Evolutionary conservation across 2,888 invertebrate species (phyloP).

Genomic region (Andricus quercusramuli): DNA sequence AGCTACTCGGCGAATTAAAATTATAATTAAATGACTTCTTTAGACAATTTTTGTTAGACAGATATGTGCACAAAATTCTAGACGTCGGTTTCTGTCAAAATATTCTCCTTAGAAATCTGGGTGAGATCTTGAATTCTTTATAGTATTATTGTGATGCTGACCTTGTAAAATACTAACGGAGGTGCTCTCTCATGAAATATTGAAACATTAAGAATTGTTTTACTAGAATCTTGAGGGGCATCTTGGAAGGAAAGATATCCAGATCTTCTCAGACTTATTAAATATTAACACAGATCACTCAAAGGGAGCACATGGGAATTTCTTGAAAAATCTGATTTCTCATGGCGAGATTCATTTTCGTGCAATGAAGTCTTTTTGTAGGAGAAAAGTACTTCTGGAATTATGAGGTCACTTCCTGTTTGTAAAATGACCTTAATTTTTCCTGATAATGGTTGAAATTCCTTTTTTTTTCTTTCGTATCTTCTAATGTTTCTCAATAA

Average conservation of each 20-base stretch:
- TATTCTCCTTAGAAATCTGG: neutral
- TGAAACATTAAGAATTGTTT: neutral
- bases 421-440: neutral
- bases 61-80: slow-evolving; percentile 7
- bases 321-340: slow-evolving; percentile 10
- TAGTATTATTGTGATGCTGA: neutral
- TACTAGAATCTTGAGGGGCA: neutral
- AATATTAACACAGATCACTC: slow-evolving; percentile 26
- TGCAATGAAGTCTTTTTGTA: neutral
- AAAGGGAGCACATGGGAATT: slow-evolving; percentile 31
- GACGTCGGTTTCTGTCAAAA: neutral
- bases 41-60: neutral
- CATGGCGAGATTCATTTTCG: neutral
- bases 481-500: neutral
- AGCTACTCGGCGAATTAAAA: slow-evolving; percentile 3
- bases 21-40: neutral
- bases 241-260: slow-evolving; percentile 19
- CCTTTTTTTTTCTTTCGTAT: neutral
- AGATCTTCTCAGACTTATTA: slow-evolving; percentile 32
- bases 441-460: neutral
- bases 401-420: neutral
- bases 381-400: neutral
- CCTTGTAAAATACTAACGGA: slow-evolving; percentile 11
- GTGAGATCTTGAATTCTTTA: neutral
- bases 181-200: slow-evolving; percentile 17